Evolutionary conservation across 2,113 vertebrate genomes (phyloP).

Genomic region (Microcebus murinus): DNA sequence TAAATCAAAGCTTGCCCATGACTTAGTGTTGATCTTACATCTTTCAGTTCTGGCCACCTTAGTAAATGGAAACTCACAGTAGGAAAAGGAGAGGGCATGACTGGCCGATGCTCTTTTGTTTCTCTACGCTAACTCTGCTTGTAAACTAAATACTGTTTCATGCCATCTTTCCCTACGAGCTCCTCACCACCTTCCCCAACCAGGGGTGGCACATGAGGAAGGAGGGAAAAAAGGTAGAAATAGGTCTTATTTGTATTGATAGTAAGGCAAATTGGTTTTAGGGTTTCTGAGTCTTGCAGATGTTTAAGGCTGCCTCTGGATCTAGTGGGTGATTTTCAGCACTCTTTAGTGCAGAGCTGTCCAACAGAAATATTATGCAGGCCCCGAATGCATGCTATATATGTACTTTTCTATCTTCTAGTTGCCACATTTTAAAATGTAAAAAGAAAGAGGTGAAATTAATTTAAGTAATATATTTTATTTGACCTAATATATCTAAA

Average conservation of each 20-base stretch:
- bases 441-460: background rate
- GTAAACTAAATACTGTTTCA: background rate
- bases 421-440: background rate
- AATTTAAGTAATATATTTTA: background rate
- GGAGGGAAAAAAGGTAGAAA: background rate
- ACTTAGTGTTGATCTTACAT: background rate
- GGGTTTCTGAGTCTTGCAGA: background rate
- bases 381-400: background rate
- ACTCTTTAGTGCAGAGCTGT: background rate
- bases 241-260: background rate
- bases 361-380: background rate
- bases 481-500: background rate
- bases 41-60: background rate
- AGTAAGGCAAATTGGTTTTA: background rate
- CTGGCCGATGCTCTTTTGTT: background rate
- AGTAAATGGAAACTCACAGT: background rate
- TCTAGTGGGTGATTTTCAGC: background rate
- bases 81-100: background rate
- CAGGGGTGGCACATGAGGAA: background rate
- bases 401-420: background rate
- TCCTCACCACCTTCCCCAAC: background rate
- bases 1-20: background rate
- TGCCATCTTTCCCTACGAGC: rapidly evolving
- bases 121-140: background rate
- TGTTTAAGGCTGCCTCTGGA: background rate